Conservation (phyloP, 1,140 invertebrate species). For the Drosophila bocki region DNA sequence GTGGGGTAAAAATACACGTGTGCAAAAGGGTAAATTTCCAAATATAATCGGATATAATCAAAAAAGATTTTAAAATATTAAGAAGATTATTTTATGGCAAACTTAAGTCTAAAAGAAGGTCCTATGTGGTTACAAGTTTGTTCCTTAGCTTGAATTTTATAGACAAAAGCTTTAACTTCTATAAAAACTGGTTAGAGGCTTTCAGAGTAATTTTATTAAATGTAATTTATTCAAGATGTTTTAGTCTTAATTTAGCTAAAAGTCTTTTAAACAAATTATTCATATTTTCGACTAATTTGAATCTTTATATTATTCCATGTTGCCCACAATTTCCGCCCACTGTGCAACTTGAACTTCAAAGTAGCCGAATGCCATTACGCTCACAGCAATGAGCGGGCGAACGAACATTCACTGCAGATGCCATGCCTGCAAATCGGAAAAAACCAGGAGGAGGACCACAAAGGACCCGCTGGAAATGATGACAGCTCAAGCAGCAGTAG, state of each 20-base stretch:
- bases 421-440: slow-evolving; percentile 20
- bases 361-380: slow-evolving; percentile 65
- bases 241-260: not conserved
- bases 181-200: too few relatives aligned
- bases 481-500: slow-evolving; percentile 33
- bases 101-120: too few relatives aligned
- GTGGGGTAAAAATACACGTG: slow-evolving; percentile 36
- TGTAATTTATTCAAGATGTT: not conserved
- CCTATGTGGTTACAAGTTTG: not conserved
- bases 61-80: not conserved
- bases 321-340: not conserved
- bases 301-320: too few relatives aligned
- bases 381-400: slow-evolving; percentile 30
- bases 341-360: slow-evolving; percentile 61
- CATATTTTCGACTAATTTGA: not conserved
- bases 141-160: not conserved
- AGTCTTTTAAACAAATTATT: not conserved
- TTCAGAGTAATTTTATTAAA: not conserved
- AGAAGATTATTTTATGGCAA: too few relatives aligned
- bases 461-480: slow-evolving; percentile 45
- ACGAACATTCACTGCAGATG: slow-evolving; percentile 52
- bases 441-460: slow-evolving; percentile 30
- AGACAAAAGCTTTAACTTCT: not conserved
- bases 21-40: not conserved
- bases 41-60: not conserved